Evolutionary conservation across 2,797 vertebrate genomes (phyloP).

Genomic region (Lepilemur ruficaudatus): DNA sequence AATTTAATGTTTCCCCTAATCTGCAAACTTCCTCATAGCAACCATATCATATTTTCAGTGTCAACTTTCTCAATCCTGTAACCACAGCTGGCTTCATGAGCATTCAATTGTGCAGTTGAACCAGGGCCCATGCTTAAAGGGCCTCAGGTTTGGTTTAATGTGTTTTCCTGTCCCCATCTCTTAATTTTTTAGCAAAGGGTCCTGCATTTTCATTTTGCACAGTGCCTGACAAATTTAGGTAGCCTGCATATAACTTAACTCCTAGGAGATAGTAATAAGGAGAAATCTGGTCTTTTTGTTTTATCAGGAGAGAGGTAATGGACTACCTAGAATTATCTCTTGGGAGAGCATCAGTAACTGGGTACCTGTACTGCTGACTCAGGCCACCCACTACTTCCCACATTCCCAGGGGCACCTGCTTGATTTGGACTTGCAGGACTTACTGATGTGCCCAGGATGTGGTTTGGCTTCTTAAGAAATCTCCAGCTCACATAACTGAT

Average conservation of each 20-base stretch:
- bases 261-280: neutral
- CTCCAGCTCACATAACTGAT: neutral
- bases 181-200: neutral
- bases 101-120: neutral
- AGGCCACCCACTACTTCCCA: neutral
- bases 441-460: neutral
- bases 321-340: neutral
- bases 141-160: neutral
- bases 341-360: neutral
- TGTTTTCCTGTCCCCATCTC: neutral
- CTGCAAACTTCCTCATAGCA: neutral
- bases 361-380: neutral
- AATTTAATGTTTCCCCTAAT: neutral
- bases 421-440: neutral
- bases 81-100: neutral
- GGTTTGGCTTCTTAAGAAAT: neutral
- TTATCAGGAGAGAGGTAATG: neutral
- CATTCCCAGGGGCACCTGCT: neutral
- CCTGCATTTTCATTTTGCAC: neutral
- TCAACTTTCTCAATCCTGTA: neutral
- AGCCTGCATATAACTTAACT: neutral
- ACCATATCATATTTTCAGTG: neutral
- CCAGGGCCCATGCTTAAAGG: neutral
- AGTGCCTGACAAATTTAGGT: neutral
- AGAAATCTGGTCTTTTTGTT: neutral